These are phyloP conservation scores for Dermatemys mawii DNA, from an alignment of 2,113 vertebrate genomes.

Conservation along the genomic window DNA sequence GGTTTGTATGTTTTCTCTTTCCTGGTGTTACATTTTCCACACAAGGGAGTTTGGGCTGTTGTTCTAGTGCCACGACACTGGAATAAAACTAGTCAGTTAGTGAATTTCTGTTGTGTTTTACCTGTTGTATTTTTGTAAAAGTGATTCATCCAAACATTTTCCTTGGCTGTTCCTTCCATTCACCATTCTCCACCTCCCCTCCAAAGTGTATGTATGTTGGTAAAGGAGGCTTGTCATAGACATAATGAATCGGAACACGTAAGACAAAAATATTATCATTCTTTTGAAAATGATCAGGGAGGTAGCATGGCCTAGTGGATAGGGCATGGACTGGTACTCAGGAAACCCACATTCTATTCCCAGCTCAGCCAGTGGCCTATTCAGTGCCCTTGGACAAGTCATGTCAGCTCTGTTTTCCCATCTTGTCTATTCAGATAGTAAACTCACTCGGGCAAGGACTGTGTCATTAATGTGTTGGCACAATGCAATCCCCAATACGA, in stretches of 20 bases:
- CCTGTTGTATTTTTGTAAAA: constrained; percentile 13
- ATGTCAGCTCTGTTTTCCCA: not conserved
- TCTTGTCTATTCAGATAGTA: not conserved
- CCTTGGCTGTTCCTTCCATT: not conserved
- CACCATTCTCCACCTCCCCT: not conserved
- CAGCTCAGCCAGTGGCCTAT: not conserved
- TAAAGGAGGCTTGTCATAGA: not conserved
- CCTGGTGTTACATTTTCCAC: constrained; percentile 44
- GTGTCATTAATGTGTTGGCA: not conserved
- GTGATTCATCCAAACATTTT: not conserved
- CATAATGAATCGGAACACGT: not conserved
- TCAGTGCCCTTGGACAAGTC: not conserved
- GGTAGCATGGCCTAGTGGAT: accelerated
- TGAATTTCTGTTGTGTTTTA: constrained; percentile 10
- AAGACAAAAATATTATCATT: not conserved
- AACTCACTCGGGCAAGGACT: not conserved
- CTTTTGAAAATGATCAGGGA: too few species aligned
- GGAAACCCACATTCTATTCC: not conserved
- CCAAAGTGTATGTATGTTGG: not conserved
- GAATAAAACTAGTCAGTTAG: constrained; percentile 30
- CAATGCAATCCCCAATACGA: not conserved
- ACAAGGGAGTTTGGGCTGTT: constrained; percentile 39
- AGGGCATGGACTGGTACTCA: not conserved
- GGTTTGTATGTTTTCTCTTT: not conserved
- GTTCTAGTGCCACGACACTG: constrained; percentile 24